Evolutionary conservation across 92 coral and sea anemone genomes (phyloP), one percentile per base, ranked within the genome.

Genomic region (Porites rus): DNA sequence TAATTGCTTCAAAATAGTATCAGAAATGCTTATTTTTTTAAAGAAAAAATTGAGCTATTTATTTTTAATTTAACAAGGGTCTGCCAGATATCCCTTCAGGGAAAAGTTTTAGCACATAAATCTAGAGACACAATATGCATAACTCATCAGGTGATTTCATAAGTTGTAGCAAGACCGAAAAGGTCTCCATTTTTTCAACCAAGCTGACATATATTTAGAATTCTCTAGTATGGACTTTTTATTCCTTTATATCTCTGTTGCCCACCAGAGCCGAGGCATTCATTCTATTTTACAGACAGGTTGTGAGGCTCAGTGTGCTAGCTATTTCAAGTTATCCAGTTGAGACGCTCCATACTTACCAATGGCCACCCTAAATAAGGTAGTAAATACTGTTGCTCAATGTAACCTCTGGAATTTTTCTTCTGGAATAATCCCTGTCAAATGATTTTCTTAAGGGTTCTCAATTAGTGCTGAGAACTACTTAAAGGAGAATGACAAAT

Each of bases 261-360:
- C 70, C 70, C 70, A 65, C 21, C 70, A 65, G 70, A 65, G 28
- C 70, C 70, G 10, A 65, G 70, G 70, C 70, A 65, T 65, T 65
- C 20, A 65, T n/a, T 65, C 21, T 65, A 65, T 65, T 65, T 65
- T 65, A 65, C 70, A 65, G 70, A n/a, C 70, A 65, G 21, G 70
- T 65, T 65, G 25, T 65, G 70, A n/a, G 70, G 70, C 70, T 19
- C 70, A 65, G 28, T 65, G 70, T 65, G 70, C 70, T 65, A 65
- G 70, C 70, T 65, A 65, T 65, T 65, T 65, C 69, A 65, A 65
- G 69, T 19, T 65, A 65, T 65, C 69, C 69, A 65, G 69, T 65
- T 65, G 69, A 18, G 69, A 65, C 21, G 69, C 9, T 17, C 69
- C 22, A 22, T n/a, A 65, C 69, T 17, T 65, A 65, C 69, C 69